These are phyloP conservation scores for Drosophila fulvimacula DNA, from an alignment of 2,888 invertebrate species.

Conservation along the genomic window DNA sequence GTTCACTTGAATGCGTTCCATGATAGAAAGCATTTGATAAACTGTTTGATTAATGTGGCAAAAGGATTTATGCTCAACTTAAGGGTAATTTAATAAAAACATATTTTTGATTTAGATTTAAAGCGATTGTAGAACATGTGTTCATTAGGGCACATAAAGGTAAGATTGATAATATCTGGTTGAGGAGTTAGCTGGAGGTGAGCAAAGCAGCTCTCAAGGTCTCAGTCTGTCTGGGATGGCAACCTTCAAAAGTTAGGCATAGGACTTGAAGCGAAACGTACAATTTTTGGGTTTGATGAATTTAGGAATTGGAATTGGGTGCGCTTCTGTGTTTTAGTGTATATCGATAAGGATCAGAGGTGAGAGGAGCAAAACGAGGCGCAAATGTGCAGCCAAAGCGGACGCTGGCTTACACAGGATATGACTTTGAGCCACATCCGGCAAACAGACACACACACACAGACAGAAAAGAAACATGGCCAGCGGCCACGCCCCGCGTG, in stretches of 20 bases:
- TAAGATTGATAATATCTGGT: neutral
- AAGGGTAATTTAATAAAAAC: constrained; percentile 12
- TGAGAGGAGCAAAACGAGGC: constrained; percentile 36
- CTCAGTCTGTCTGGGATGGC: neutral
- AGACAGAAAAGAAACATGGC: constrained; percentile 40
- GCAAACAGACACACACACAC: constrained; percentile 25
- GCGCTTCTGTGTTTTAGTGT: constrained; percentile 51
- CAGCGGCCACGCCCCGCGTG: constrained; percentile 42
- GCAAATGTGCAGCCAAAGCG: constrained; percentile 64
- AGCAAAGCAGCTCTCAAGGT: neutral
- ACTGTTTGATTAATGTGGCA: constrained; percentile 37
- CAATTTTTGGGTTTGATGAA: constrained; percentile 43
- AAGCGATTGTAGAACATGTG: neutral
- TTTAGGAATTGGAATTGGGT: constrained; percentile 51
- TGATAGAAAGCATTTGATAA: constrained; percentile 47
- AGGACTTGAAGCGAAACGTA: constrained; percentile 12
- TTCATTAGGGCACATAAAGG: constrained; percentile 2
- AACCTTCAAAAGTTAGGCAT: constrained; percentile 23
- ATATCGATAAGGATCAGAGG: neutral
- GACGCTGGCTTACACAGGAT: constrained; percentile 66
- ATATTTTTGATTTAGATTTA: neutral
- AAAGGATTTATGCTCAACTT: constrained; percentile 22
- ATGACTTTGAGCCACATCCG: constrained; percentile 77
- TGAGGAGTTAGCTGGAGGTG: neutral
- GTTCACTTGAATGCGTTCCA: constrained; percentile 8